These are phyloP conservation scores for Alauda arvensis DNA, from an alignment of 2,797 vertebrate genomes.

Conservation along the genomic window DNA sequence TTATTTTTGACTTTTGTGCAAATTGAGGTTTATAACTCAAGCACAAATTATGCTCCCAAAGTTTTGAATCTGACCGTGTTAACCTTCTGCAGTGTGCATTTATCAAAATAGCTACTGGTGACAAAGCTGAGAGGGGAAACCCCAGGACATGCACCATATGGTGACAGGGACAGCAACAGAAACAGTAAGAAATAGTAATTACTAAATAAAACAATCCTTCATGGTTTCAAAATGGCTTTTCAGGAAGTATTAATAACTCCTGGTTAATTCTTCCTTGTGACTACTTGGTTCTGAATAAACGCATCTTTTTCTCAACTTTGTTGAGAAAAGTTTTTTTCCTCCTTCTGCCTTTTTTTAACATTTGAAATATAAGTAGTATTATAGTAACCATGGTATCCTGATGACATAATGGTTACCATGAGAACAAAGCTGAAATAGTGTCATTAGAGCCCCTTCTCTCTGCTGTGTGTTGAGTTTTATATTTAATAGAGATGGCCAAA, in stretches of 20 bases:
- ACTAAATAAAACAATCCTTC: conserved; percentile 22
- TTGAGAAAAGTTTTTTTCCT: conserved; percentile 15
- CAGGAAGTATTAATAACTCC: neutral
- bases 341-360: conserved; percentile 50
- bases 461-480: conserved; percentile 22
- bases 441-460: conserved; percentile 51
- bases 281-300: conserved; percentile 18
- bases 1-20: neutral
- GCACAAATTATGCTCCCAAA: neutral
- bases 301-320: conserved; percentile 29
- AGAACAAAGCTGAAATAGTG: conserved; percentile 66
- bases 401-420: conserved; percentile 70
- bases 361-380: conserved; percentile 61
- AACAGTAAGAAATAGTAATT: conserved; percentile 26
- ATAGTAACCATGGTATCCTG: conserved; percentile 66
- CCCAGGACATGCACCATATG: conserved; percentile 50
- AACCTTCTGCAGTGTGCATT: neutral
- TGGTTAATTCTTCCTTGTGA: neutral
- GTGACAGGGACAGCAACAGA: conserved; percentile 20
- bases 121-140: conserved; percentile 35
- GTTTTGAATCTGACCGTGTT: neutral
- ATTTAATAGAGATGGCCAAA: conserved; percentile 42
- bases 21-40: neutral
- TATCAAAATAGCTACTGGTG: conserved; percentile 34
- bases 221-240: conserved; percentile 10